Base-by-base conservation (phyloP, 1,140 invertebrate genomes). In the Pseudomyrmex gracilis region DNA sequence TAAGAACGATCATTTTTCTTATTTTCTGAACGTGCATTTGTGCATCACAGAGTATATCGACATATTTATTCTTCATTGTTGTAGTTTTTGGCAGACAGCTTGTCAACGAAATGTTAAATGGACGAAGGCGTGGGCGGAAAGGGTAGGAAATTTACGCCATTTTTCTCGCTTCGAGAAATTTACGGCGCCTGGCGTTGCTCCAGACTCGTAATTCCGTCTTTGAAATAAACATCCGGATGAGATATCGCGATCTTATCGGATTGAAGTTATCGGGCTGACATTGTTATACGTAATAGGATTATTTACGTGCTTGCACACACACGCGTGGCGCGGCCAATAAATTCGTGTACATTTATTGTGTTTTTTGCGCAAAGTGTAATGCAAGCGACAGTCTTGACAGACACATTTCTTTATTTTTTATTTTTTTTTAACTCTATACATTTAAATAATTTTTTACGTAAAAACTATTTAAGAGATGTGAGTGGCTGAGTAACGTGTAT, bases 191-290 rank as follows among this genome's bases (percentile, higher is more conserved):
- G 93, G 93, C 93, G 90, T 89, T 86, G 89, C 89, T 93, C 93
- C 93, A 94, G 93, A 91, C 90, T 93, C 93, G 92, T 94, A 93
- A 94, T 92, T 94, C 91, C 90, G 90, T 87, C 89, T 93, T 93
- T 91, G 90, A 92, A 93, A 93, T 94, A 94, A 94, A 93, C 90
- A 93, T 93, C 90, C 91, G 88, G 64, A 88, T 91, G 90, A 93
- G 90, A 93, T 91, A 91, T 88, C 80, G 86, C 89, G 90, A 92
- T 92, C 91, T 93, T 93, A 93, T 93, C 92, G 91, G 90, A 90
- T 90, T 85, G 77, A 90, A 80, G 85, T 92, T 92, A 92, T 92
- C 92, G 88, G 88, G 71, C 85, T 86, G 90, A 91, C 89, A 89
- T 92, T 89, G 89, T 80, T 20, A 43, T 73, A 64, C 60, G 85